Evolutionary conservation across 2,113 vertebrate genomes (phyloP).

Genomic region (Pachypanchax playfairii): DNA sequence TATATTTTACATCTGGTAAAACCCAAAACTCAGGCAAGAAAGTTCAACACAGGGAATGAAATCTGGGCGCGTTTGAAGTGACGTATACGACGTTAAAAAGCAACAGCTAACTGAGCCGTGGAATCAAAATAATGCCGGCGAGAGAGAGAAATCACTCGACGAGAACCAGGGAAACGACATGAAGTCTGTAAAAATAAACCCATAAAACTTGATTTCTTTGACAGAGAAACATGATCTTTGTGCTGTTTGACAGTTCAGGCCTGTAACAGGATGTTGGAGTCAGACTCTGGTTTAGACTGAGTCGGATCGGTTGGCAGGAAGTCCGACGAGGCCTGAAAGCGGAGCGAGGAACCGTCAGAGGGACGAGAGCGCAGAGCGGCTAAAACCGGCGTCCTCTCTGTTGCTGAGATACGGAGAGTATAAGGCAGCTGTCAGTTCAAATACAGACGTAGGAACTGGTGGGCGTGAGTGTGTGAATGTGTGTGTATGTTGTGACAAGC

Average conservation of each 20-base stretch:
- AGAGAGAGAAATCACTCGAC: slow-evolving; percentile 63
- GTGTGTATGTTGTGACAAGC: slow-evolving; percentile 38
- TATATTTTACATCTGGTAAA: slow-evolving; percentile 78
- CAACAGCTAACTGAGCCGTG: slow-evolving; percentile 61
- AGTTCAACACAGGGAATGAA: slow-evolving; percentile 52
- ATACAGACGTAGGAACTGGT: slow-evolving; percentile 60
- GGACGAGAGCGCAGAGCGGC: slow-evolving; percentile 31
- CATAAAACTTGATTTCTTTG: slow-evolving; percentile 36
- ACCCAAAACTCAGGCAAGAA: slow-evolving; percentile 51
- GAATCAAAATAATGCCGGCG: slow-evolving; percentile 64
- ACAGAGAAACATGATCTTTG: slow-evolving; percentile 56
- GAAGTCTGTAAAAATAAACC: slow-evolving; percentile 65
- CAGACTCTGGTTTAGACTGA: neutral
- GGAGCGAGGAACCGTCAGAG: slow-evolving; percentile 32
- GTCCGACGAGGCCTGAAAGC: neutral
- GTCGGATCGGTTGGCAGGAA: slow-evolving; percentile 20
- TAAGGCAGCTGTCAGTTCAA: slow-evolving; percentile 82
- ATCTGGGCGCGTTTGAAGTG: slow-evolving; percentile 36
- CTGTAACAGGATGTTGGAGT: slow-evolving; percentile 37
- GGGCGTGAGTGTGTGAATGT: slow-evolving; percentile 21
- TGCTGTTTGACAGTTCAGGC: slow-evolving; percentile 40
- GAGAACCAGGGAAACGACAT: slow-evolving; percentile 71
- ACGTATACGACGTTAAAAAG: slow-evolving; percentile 67
- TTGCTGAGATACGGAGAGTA: slow-evolving; percentile 62
- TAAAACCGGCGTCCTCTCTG: slow-evolving; percentile 41